Base-by-base conservation (phyloP, 2,113 vertebrate genomes). In the Anthoscopus minutus region DNA sequence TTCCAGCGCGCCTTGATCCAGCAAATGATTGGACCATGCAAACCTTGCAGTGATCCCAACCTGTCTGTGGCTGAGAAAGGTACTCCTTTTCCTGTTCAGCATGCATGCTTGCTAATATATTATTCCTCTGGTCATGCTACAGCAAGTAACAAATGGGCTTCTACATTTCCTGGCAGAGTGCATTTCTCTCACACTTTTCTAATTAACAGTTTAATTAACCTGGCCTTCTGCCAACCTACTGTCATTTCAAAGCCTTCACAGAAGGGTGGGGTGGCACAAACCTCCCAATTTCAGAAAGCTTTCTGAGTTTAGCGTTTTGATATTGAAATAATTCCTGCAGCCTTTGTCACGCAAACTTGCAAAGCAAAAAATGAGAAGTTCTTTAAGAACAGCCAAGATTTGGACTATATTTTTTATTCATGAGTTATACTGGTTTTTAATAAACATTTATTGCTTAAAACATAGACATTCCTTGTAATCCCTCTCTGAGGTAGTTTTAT, bases 1-100 rank as follows among this genome's bases (percentile, higher is more conserved):
- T 98, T 99, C 98, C 99, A 99, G 97, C 98, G 99, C 96, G 99
- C 99, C 95, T 98, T 99, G 96, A 98, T 99, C 89, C 99, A 99
- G 96, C 99, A 99, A 96, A 98, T 99, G 88, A 99, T 99, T 23
- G 99, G 99, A 95, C 98, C 99, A 11, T 99, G 99, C 97, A 99
- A 99, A 97, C 99, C 99, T 35, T 99, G 99, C 96, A 98, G 98
- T 71, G 99, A 99, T 87, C 98, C 98, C 91, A 99, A 99, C 95
- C 98, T 99, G 88, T 99, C 97, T 83, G 98, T 99, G 88, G 98
- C 98, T 94, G 99, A 99, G 96, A 99, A 99, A 99, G 99, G 99
- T 99, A 98, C 62, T 92, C 33, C 54, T 76, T 24, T 25, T 54
- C 70, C 51, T 88, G 21, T 50, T 35, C 70, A 57, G 37, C 86